Evolutionary conservation across 2,113 vertebrate species (phyloP), one percentile per base, ranked within the genome.

Genomic region (Delphinus delphis): DNA sequence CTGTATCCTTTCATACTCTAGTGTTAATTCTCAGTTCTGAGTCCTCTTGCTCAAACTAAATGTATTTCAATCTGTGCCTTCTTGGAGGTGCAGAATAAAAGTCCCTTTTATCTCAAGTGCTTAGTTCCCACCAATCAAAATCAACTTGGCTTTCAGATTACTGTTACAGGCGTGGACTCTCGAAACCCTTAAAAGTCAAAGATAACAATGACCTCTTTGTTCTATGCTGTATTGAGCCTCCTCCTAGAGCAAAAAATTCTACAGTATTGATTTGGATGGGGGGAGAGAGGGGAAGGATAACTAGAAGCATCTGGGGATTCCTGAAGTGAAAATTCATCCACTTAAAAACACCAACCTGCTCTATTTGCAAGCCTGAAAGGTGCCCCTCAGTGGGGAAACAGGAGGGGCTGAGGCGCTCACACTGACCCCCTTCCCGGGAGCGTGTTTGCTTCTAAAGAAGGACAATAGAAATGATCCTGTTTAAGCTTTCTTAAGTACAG

Each of bases 61-160:
- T 36, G 65, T 77, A 90, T 63, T 90, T 92, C 74, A 84, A 96
- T 60, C 65, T 68, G 53, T 73, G 26, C 38, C 26, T 73, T 92
- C 90, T 80, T 58, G 33, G 55, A 92, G 44, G 63, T 68, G 80
- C 70, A 15, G 33, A 96, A 86, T 44, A 82, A 95, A 92, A 92
- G 90, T 31, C 26, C 41, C 25, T 89, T 88, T 93, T 74, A 97
- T 96, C 68, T 80, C 70, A 95, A 89, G 50, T 47, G 50, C 73
- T 67, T 80, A 89, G 68, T 80, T 89, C 82, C 87, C 88, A 93
- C 50, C 87, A 90, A 95, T 87, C 50, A 86, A 95, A 95, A 92
- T 93, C 50, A 44, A 50, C 87, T 90, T 53, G 82, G 68, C 50
- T 95, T 95, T 95, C 70, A 74, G 36, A 70, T 80, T 82, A 53